These are phyloP conservation scores for Holcopasites calliopsidis DNA, from an alignment of 1,140 invertebrate species.

Conservation along the genomic window DNA sequence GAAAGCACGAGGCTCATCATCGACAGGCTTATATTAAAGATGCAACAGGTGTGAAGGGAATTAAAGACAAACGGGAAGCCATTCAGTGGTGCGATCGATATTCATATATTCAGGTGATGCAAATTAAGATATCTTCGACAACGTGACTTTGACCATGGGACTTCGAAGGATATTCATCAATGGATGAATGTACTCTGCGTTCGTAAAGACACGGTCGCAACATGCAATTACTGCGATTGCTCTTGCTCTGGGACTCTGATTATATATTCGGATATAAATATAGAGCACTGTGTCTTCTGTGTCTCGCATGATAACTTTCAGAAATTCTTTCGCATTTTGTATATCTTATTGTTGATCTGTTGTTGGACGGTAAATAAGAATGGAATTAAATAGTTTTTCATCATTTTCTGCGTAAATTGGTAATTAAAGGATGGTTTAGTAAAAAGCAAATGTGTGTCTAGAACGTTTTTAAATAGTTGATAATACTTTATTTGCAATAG, in stretches of 20 bases:
- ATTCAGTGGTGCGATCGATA: neutral
- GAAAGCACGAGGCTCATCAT: neutral
- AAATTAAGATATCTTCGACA: neutral
- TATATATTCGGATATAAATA: neutral
- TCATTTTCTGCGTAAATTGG: no score
- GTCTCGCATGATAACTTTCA: neutral
- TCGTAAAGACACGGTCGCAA: neutral
- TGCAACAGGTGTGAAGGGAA: neutral
- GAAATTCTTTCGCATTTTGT: no score
- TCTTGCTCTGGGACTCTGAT: neutral
- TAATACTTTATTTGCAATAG: no score
- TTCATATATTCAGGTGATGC: neutral
- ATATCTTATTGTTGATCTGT: no score
- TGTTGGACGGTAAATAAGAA: no score
- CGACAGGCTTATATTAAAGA: neutral
- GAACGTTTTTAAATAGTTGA: no score
- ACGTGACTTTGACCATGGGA: neutral
- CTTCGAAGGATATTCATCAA: neutral
- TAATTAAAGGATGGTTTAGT: no score
- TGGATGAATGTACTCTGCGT: neutral
- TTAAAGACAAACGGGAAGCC: neutral
- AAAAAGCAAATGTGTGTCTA: no score
- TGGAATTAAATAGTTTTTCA: no score
- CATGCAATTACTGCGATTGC: neutral
- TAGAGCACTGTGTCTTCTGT: neutral